These are phyloP conservation scores for Poecilia latipinna DNA, from an alignment of 2,113 vertebrate species.

Conservation along the genomic window DNA sequence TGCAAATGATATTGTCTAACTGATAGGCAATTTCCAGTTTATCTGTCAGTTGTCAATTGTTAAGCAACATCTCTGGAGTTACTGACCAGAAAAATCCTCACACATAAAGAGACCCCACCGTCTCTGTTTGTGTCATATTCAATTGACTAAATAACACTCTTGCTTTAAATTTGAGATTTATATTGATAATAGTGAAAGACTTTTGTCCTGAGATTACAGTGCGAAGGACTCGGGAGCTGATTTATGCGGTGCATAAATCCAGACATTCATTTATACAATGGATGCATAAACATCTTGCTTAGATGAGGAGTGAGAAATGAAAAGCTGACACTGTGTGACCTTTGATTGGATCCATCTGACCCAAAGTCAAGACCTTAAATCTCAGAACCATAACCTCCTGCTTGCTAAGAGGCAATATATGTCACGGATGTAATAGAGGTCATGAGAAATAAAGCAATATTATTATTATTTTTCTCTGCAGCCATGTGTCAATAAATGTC, in stretches of 20 bases:
- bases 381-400: conserved; percentile 58
- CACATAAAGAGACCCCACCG: conserved; percentile 64
- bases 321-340: conserved; percentile 69
- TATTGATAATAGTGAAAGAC: conserved; percentile 58
- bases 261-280: conserved; percentile 56
- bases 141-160: conserved; percentile 65
- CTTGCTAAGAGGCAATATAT: conserved; percentile 60
- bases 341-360: conserved; percentile 68
- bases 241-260: conserved; percentile 55
- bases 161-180: conserved; percentile 73
- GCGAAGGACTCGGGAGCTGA: conserved; percentile 53
- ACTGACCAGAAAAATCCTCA: conserved; percentile 55
- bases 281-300: conserved; percentile 35
- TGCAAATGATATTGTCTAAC: conserved; percentile 59
- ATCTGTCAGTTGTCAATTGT: conserved; percentile 58
- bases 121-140: conserved; percentile 46
- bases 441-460: conserved; percentile 70
- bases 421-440: conserved; percentile 69
- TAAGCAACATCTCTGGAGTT: conserved; percentile 64
- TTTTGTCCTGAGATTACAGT: conserved; percentile 53
- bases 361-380: conserved; percentile 74
- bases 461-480: conserved; percentile 71
- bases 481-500: conserved; percentile 65
- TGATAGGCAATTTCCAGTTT: conserved; percentile 64
- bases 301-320: conserved; percentile 62